These are phyloP conservation scores for Galagoides demidoff DNA, from an alignment of 2,797 vertebrate genomes.

Conservation along the genomic window DNA sequence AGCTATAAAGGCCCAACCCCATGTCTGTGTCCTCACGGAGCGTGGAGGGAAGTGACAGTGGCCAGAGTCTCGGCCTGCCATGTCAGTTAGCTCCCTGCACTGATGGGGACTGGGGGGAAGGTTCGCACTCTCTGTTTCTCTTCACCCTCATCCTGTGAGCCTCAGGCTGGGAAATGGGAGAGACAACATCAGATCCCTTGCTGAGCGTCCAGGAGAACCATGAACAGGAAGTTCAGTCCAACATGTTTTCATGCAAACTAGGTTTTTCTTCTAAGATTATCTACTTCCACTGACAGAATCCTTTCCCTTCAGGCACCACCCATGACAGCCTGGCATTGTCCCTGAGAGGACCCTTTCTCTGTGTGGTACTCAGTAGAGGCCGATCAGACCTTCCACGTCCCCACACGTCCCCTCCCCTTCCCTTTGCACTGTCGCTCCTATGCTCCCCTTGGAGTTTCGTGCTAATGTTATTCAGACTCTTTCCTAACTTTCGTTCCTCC, in stretches of 20 bases:
- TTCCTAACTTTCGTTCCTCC: background rate
- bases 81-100: rapidly evolving
- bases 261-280: background rate
- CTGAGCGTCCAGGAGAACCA: background rate
- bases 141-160: background rate
- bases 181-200: background rate
- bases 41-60: background rate
- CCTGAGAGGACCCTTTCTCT: background rate
- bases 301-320: background rate
- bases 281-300: background rate
- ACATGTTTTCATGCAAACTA: background rate
- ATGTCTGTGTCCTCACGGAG: background rate
- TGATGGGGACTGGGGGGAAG: background rate
- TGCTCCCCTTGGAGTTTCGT: background rate
- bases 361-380: background rate
- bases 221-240: background rate
- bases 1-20: background rate
- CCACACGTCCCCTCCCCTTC: rapidly evolving
- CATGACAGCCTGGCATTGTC: background rate
- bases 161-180: background rate
- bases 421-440: background rate
- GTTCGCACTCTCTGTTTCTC: background rate
- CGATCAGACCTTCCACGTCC: background rate
- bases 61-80: background rate
- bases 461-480: background rate